Percentiles rank a stretch among this genome's conserved stretches.
phyloP scores from a whole-genome alignment of 2,113 vertebrate species.

The Tautogolabrus adspersus region DNA sequence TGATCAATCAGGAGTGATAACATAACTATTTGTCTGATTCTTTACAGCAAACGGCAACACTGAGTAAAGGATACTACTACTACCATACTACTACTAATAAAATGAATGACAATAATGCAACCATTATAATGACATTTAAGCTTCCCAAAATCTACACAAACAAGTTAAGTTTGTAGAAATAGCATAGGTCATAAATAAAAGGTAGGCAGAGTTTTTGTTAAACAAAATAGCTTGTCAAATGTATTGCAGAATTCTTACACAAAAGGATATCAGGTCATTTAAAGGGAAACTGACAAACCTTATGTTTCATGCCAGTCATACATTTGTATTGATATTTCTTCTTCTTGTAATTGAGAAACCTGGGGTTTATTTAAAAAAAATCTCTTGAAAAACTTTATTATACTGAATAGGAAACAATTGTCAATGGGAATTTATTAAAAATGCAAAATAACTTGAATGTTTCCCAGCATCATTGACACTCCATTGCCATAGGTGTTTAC shows the following conservation, averaged over 20 bases:
- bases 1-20: too few species aligned
- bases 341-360: too few species aligned
- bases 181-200: conserved; percentile 7
- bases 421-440: neutral
- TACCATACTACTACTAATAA: too few species aligned
- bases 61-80: too few species aligned
- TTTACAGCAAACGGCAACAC: too few species aligned
- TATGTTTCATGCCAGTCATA: neutral
- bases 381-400: neutral
- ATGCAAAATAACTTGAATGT: too few species aligned
- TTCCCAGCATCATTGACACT: conserved; percentile 12
- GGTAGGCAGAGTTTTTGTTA: neutral
- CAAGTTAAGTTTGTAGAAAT: conserved; percentile 1
- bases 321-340: too few species aligned
- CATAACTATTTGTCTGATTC: too few species aligned
- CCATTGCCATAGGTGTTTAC: conserved; percentile 53
- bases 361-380: neutral
- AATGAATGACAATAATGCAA: too few species aligned
- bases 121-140: too few species aligned
- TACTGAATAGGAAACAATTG: neutral
- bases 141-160: neutral
- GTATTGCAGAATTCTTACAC: neutral
- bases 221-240: neutral
- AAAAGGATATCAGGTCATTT: neutral
- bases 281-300: neutral